Conservation (phyloP, 2,888 invertebrate species). For the Bursaphelenchus okinawaensis region DNA sequence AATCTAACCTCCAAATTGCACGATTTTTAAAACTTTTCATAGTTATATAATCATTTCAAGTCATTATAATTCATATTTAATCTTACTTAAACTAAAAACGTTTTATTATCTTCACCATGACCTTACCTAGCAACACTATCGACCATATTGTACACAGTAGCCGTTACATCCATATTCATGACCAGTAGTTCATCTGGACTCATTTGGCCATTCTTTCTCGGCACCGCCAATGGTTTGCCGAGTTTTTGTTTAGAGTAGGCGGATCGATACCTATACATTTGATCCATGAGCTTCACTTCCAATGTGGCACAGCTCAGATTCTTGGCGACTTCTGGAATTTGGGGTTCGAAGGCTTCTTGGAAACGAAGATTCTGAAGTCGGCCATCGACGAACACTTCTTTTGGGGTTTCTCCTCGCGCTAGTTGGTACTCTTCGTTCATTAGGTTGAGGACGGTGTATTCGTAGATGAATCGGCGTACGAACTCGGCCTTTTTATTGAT, state of each 20-base stretch:
- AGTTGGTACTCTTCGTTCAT: constrained; percentile 11
- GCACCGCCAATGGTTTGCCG: not conserved
- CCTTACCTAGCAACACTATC: constrained; percentile 3
- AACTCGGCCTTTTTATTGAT: not conserved
- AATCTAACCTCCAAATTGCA: no score
- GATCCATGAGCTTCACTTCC: constrained; percentile 8
- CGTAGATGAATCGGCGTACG: constrained; percentile 10
- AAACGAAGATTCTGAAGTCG: not conserved
- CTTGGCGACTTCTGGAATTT: not conserved
- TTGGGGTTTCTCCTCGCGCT: constrained; percentile 7
- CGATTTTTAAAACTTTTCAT: no score
- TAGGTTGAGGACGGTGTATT: constrained; percentile 2
- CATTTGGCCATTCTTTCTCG: not conserved
- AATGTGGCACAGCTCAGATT: not conserved
- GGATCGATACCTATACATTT: constrained; percentile 10
- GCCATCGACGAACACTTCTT: constrained; percentile 2
- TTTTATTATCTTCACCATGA: no score
- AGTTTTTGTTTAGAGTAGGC: not conserved
- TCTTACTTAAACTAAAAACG: no score
- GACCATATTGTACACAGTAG: constrained; percentile 9
- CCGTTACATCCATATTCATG: constrained; percentile 5
- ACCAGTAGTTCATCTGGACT: constrained; percentile 3
- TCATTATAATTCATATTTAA: no score
- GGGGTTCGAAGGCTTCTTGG: not conserved
- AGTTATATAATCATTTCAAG: no score